Conservation (phyloP, 2,113 vertebrate species). For the Paratilapia polleni region DNA sequence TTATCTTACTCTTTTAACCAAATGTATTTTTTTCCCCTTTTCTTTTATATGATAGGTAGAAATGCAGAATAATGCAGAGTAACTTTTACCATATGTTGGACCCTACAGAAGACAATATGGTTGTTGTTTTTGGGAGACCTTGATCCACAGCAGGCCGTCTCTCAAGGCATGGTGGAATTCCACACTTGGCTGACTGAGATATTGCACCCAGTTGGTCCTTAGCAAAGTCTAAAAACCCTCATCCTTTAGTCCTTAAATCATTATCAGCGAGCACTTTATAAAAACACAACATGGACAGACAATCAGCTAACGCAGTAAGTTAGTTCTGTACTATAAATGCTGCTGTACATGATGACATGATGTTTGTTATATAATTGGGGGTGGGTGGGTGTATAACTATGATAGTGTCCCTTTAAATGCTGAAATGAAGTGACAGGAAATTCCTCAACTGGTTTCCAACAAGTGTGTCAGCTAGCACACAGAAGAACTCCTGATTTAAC, state of each 20-base stretch:
- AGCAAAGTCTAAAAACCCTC: not conserved
- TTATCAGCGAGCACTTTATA: not conserved
- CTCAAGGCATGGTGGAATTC: constrained; percentile 45
- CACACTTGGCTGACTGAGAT: constrained; percentile 44
- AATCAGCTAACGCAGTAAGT: not conserved
- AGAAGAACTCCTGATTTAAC: constrained; percentile 11
- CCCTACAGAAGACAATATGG: not conserved
- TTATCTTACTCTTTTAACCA: not conserved
- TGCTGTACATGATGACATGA: not conserved
- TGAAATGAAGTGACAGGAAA: not conserved
- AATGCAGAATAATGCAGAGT: not conserved
- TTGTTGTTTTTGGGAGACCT: not conserved
- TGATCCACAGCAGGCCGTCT: constrained; percentile 10
- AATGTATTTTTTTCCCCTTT: not conserved
- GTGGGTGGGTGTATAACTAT: not conserved
- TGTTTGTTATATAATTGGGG: not conserved
- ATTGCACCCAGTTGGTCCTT: not conserved
- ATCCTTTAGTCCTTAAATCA: not conserved
- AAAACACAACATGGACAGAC: not conserved
- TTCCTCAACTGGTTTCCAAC: not conserved
- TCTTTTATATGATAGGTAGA: not conserved
- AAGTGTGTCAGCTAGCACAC: not conserved
- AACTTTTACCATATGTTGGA: not conserved
- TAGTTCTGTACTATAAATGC: not conserved
- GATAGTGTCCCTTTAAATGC: not conserved